Conservation (phyloP, 2,888 invertebrate genomes). For the Tromatobia lineatoria region DNA sequence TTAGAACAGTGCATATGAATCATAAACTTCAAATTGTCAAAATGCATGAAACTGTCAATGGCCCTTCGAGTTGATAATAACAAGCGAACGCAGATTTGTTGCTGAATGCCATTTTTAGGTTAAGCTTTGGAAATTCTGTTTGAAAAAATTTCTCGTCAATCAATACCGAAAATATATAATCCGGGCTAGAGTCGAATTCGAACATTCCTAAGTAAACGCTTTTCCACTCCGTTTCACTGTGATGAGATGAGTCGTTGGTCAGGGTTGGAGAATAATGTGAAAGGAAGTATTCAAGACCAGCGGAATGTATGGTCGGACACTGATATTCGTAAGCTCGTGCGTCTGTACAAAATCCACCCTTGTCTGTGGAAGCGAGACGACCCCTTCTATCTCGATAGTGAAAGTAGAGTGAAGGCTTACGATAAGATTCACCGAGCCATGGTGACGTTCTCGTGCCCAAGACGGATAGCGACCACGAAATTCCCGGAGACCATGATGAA, state of each 20-base stretch:
- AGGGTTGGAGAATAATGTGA: conserved; percentile 33
- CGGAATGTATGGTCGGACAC: conserved; percentile 70
- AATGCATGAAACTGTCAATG: too few relatives aligned
- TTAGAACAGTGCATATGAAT: too few relatives aligned
- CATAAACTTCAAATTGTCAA: too few relatives aligned
- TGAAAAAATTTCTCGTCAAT: background rate
- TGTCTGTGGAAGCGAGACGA: conserved; percentile 77
- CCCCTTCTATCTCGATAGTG: conserved; percentile 70
- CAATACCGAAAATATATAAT: background rate
- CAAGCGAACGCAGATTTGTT: too few relatives aligned
- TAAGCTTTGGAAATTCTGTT: background rate
- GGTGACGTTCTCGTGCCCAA: conserved; percentile 30
- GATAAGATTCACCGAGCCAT: conserved; percentile 71
- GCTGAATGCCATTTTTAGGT: background rate
- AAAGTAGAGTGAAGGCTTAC: conserved; percentile 73
- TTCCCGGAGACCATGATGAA: conserved; percentile 75
- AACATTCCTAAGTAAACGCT: background rate
- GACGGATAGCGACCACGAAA: conserved; percentile 58
- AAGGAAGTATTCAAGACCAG: conserved; percentile 20
- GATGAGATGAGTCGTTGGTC: conserved; percentile 41
- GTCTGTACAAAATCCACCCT: conserved; percentile 71
- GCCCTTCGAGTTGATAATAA: too few relatives aligned
- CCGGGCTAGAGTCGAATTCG: background rate
- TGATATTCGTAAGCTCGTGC: conserved; percentile 72
- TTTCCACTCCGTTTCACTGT: background rate